Evolutionary conservation across 2,113 vertebrate species (phyloP).

Genomic region (Capra hircus): DNA sequence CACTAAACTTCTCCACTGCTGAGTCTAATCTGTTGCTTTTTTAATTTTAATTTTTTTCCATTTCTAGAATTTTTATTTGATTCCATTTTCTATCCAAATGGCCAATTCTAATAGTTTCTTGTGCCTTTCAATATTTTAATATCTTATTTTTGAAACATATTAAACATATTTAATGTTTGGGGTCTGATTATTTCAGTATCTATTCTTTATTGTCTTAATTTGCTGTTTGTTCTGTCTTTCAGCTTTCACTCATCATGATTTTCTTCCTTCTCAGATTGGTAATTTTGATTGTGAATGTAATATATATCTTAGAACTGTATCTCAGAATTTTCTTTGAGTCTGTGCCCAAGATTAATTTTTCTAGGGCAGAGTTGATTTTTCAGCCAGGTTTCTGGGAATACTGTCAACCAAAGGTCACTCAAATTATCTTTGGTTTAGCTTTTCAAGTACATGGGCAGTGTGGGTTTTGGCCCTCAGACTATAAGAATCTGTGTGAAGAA

Average conservation of each 20-base stretch:
- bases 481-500: not conserved
- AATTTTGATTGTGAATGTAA: not conserved
- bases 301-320: not conserved
- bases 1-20: constrained; percentile 47
- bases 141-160: not conserved
- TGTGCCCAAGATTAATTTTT: not conserved
- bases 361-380: not conserved
- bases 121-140: not conserved
- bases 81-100: not conserved
- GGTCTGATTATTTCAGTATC: not conserved
- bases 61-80: constrained; percentile 6
- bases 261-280: not conserved
- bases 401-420: not conserved
- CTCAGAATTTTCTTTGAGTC: constrained; percentile 10
- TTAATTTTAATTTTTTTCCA: not conserved
- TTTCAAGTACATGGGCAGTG: not conserved
- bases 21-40: constrained; percentile 45
- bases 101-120: not conserved
- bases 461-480: not conserved
- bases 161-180: not conserved
- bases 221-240: not conserved
- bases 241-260: not conserved
- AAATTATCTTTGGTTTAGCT: not conserved
- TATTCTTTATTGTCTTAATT: not conserved
- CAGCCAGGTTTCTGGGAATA: not conserved